Base-by-base conservation (phyloP, 2,888 invertebrate genomes). In the Drosophila nigritarsus region DNA sequence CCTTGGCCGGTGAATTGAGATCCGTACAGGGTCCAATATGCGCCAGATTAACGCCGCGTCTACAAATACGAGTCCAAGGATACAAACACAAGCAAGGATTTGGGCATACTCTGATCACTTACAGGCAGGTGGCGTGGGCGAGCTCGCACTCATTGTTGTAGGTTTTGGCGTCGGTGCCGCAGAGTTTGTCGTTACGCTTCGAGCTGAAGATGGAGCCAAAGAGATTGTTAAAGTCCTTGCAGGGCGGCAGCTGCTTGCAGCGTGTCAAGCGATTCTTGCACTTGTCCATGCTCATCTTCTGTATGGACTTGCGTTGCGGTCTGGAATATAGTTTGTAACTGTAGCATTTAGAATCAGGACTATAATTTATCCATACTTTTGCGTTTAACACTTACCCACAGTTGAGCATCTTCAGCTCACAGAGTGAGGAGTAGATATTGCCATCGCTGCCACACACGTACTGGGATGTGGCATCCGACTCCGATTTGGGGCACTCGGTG, bases 1-100 rank as follows among this genome's bases (percentile, higher is more conserved):
- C 92, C 75, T 95, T 95, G 3, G 87, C 73, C 0, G 91, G 84
- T 0, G 85, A 72, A 72, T 91, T 91, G 5, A 92, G 80, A 73
- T 97, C 95, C 11, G 97, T 96, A 93, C 98, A 98, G 92, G 97
- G 96, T 11, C 98, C 98, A 84, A 97, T 95, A 92, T 98, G 98
- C 3, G 98, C 97, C 89, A 97, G 93, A 92, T 97, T 97, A 40
- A 98, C 96, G 64, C 97, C 96, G 93, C 96, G 96, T 69, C 97
- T 97, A 93, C 0, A 54, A 58, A 27, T n/a, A 1, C 29, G 0
- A 2, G 29, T 15, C n/a, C 8, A 8, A 1, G 15, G 7, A n/a
- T 15, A 15, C 45, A 45, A 45, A 45, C 24, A 45, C 24, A 5
- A 13, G 2, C 11, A 3, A 13, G n/a, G 0, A 36, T 4, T 45